These are phyloP conservation scores for Rhopalosiphum maidis DNA, from an alignment of 1,140 invertebrate species.

Conservation along the genomic window DNA sequence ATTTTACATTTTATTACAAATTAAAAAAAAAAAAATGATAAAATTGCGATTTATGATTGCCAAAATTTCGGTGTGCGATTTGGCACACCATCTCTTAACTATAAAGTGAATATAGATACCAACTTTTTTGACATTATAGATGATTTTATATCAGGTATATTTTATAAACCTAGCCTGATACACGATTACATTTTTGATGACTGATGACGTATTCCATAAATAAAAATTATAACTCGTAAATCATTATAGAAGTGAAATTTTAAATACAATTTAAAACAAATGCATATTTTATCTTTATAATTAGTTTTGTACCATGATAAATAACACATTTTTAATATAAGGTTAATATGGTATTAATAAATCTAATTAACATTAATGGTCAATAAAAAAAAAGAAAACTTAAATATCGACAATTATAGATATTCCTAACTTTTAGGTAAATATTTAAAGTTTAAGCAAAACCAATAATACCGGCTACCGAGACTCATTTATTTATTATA, in stretches of 20 bases:
- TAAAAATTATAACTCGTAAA: neutral
- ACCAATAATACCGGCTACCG: no score
- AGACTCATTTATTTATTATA: no score
- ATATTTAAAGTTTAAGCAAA: no score
- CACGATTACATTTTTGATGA: neutral
- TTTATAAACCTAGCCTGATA: neutral
- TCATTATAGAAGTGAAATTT: neutral
- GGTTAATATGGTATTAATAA: no score
- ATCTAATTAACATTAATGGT: no score
- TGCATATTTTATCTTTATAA: no score
- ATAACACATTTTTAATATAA: no score
- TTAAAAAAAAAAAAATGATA: neutral
- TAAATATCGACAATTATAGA: no score
- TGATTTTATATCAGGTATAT: neutral
- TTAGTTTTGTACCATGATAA: no score
- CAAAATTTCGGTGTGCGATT: neutral
- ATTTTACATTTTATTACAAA: neutral
- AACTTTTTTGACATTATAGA: neutral
- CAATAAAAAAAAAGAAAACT: no score
- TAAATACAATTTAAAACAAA: neutral
- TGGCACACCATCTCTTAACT: neutral
- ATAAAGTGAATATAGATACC: neutral
- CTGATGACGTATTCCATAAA: neutral
- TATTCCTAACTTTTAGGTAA: no score
- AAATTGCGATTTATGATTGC: neutral